Evolutionary conservation across 2,888 invertebrate species (phyloP).

Genomic region (Alentia gelatinosa): DNA sequence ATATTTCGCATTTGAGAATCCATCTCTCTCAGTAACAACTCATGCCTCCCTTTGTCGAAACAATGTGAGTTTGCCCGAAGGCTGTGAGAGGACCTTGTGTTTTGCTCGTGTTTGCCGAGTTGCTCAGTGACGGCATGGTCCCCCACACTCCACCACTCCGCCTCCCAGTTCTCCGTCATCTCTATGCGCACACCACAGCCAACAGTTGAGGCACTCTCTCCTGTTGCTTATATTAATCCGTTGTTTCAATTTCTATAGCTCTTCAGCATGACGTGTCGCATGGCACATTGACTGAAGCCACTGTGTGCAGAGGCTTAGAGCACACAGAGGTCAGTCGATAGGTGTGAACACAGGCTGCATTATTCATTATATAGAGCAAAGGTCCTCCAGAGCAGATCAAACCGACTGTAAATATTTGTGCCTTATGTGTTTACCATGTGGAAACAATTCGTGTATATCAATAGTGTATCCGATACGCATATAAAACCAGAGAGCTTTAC

Average conservation of each 20-base stretch:
- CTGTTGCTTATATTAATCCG: background rate
- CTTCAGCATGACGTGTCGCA: too few species aligned
- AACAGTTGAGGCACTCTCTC: background rate
- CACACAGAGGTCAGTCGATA: background rate
- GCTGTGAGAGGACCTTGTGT: background rate
- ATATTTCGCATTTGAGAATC: too few species aligned
- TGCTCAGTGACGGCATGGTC: background rate
- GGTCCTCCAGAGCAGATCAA: background rate
- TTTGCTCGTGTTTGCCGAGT: background rate
- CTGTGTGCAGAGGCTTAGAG: too few species aligned
- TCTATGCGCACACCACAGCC: background rate
- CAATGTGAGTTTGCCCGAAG: background rate
- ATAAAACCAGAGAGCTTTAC: too few species aligned
- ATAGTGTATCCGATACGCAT: too few species aligned
- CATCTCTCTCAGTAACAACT: too few species aligned
- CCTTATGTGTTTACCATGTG: constrained; percentile 63
- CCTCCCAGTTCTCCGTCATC: too few species aligned
- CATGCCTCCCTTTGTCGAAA: background rate
- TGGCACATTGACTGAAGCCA: too few species aligned
- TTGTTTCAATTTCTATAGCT: constrained; percentile 9
- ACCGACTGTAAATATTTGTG: constrained; percentile 52
- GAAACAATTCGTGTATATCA: too few species aligned
- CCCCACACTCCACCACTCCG: background rate
- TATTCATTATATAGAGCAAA: background rate
- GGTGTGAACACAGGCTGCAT: background rate